Evolutionary conservation across 1,140 invertebrate species (phyloP).

Genomic region (Euborellia annulipes): DNA sequence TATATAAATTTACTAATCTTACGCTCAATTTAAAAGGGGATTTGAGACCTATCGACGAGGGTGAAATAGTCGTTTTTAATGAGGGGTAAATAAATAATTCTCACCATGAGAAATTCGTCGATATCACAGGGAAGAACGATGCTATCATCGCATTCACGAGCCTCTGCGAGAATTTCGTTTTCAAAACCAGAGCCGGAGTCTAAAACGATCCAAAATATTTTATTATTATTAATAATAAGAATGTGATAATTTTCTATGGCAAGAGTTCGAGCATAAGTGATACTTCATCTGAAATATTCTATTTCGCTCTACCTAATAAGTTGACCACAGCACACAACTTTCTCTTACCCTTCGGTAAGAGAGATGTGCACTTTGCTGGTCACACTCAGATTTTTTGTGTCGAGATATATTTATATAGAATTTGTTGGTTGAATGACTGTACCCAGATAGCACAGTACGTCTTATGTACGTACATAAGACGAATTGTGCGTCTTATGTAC

Average conservation of each 20-base stretch:
- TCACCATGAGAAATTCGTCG: slow-evolving; percentile 62
- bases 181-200: not conserved
- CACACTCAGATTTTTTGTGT: too few species aligned
- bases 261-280: not conserved
- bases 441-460: too few species aligned
- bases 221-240: not conserved
- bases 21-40: too few species aligned
- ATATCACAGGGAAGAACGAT: slow-evolving; percentile 65
- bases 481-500: too few species aligned
- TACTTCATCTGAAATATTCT: not conserved
- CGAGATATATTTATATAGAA: too few species aligned
- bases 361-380: too few species aligned
- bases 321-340: slow-evolving; percentile 18
- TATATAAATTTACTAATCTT: too few species aligned
- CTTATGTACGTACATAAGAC: too few species aligned
- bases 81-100: too few species aligned
- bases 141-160: slow-evolving; percentile 50
- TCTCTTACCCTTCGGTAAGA: not conserved
- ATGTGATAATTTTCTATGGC: not conserved
- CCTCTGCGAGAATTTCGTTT: slow-evolving; percentile 2
- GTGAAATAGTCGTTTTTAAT: too few species aligned
- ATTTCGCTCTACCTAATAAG: slow-evolving; percentile 5
- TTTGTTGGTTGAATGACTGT: too few species aligned
- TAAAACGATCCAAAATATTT: not conserved
- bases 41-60: too few species aligned